Evolutionary conservation across 2,888 invertebrate species (phyloP).

Genomic region (Platycheirus albimanus): DNA sequence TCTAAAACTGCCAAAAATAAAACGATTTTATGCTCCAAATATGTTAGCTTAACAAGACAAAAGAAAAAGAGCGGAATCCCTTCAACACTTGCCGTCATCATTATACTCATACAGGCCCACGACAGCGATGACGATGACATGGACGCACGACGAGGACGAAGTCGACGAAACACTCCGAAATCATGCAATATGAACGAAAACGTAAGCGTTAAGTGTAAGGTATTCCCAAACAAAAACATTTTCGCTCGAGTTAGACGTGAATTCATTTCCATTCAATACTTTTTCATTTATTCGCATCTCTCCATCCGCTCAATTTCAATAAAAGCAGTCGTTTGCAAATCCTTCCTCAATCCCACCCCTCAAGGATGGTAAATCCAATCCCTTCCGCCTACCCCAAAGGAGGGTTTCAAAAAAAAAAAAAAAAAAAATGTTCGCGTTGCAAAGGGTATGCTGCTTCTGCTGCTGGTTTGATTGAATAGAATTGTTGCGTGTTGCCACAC

Average conservation of each 20-base stretch:
- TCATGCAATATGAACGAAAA: constrained; percentile 24
- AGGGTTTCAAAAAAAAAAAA: constrained; percentile 30
- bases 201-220: too few species aligned
- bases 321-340: constrained; percentile 74
- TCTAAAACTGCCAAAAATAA: not conserved
- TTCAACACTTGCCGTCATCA: constrained; percentile 6
- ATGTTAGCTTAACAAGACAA: constrained; percentile 51
- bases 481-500: constrained; percentile 72
- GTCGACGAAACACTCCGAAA: constrained; percentile 19
- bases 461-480: constrained; percentile 57
- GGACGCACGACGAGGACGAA: not conserved
- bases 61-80: constrained; percentile 11
- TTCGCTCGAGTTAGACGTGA: constrained; percentile 62
- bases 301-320: constrained; percentile 71
- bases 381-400: constrained; percentile 7
- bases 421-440: constrained; percentile 54
- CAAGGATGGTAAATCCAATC: not conserved
- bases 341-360: constrained; percentile 47
- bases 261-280: constrained; percentile 70
- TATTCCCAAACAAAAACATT: constrained; percentile 65
- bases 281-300: constrained; percentile 63
- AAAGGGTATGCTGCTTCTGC: constrained; percentile 28
- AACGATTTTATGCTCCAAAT: constrained; percentile 33
- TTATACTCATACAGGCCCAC: too few species aligned
- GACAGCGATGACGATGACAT: too few species aligned